A percentile compares a stretch with the other conserved stretches of the same genome.
Evolutionary conservation across 2,113 vertebrate species (phyloP).

Genomic region (crab-eating macaque (Macaca fascicularis)): T2T-MFA8v1.1 NC_088379.1:144062501-144063000

Average conservation of each 20-base stretch:
- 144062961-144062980: background rate
- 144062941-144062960: background rate
- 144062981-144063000: background rate
- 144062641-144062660: background rate
- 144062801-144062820: background rate
- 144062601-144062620: background rate
- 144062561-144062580: background rate
- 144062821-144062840: background rate
- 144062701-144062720: fast-evolving
- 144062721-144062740: background rate
- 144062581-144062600: background rate
- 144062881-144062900: background rate
- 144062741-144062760: background rate
- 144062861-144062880: conserved; percentile 4
- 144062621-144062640: background rate
- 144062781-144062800: background rate
- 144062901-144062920: background rate
- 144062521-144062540: background rate
- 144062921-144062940: background rate
- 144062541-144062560: background rate
- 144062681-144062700: background rate
- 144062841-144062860: background rate
- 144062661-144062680: background rate
- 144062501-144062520: background rate
- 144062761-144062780: background rate